A percentile compares a stretch with the other conserved stretches of the same genome.
phyloP scores from a whole-genome alignment of 2,797 vertebrate genomes.

The Microtus agrestis region DNA sequence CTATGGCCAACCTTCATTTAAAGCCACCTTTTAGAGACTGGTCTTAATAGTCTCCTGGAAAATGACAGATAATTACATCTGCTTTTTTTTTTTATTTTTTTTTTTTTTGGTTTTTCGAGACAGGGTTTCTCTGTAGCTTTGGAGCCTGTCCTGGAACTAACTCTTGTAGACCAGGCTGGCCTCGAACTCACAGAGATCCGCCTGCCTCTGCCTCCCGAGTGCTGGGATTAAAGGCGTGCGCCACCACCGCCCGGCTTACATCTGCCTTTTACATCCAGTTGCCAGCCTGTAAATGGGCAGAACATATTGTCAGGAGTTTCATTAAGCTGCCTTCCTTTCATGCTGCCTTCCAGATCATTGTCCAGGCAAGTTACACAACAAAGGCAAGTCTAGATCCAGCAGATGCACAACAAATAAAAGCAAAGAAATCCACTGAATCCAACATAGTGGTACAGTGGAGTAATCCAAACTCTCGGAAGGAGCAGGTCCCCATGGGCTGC shows the following conservation, averaged over 20 bases:
- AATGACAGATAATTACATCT: neutral
- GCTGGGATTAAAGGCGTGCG: no score
- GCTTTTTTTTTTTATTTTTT: no score
- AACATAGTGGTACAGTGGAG: neutral
- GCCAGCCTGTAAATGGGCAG: conserved; percentile 18
- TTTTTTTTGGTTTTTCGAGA: no score
- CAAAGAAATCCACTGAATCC: neutral
- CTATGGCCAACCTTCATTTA: neutral
- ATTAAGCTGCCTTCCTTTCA: neutral
- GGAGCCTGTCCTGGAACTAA: no score
- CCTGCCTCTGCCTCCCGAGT: no score
- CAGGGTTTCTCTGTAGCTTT: no score
- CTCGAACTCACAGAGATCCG: no score
- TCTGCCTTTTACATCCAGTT: neutral
- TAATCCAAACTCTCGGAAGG: neutral
- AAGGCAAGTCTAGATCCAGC: neutral
- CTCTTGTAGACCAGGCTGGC: no score
- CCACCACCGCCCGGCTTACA: no score
- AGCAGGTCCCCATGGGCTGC: neutral
- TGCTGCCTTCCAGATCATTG: neutral
- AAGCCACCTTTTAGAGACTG: conserved; percentile 27
- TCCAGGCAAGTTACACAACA: neutral
- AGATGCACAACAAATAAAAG: neutral
- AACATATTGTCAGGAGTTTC: conserved; percentile 32
- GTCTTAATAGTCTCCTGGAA: neutral